Base-by-base conservation (phyloP, 2,113 vertebrate genomes). In the Lepus europaeus region DNA sequence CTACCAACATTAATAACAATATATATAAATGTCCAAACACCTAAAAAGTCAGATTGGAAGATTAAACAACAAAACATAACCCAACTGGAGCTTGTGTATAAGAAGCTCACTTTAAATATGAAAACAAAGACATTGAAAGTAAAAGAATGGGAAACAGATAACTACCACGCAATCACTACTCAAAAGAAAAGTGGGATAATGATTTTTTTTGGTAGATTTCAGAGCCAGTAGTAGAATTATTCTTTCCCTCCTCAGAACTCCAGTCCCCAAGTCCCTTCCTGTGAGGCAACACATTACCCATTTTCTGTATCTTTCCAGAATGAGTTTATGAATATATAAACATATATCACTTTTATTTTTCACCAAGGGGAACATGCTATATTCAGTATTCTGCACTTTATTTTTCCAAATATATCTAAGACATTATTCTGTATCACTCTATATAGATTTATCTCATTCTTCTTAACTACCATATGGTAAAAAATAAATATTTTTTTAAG, bases 261-360 rank as follows among this genome's bases (percentile, higher is more conserved):
- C 23, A 89, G n/a, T 82, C 56, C 31, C 16, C 49, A 69, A 82
- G 87, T 91, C 61, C 63, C n/a, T 94, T 95, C 87, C 74, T 78
- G 73, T 82, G 79, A 93, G 73, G 56, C 45, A 94, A 83, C 39
- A 76, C 12, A 45, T 88, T 85, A 74, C 39, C 79, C 49, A 81
- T 86, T 90, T 95, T 95, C 66, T 90, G 5, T 94, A 89, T 97
- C 89, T 95, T 88, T 95, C 69, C 73, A 90, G 31, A 93, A 95
- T 91, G 87, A 91, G 16, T 89, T 93, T 93, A 89, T 91, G 95
- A 91, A 76, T 83, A 94, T 92, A 49, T 91, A 91, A 83, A 16
- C 70, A 89, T 93, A 83, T 83, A 79, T 95, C 70, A 95, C 83
- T 93, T 96, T 92, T 91, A 91, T 95, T 89, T 91, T 89, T 93